These are phyloP conservation scores for Sylvilagus floridanus DNA, from an alignment of 2,797 vertebrate genomes.

Conservation along the genomic window DNA sequence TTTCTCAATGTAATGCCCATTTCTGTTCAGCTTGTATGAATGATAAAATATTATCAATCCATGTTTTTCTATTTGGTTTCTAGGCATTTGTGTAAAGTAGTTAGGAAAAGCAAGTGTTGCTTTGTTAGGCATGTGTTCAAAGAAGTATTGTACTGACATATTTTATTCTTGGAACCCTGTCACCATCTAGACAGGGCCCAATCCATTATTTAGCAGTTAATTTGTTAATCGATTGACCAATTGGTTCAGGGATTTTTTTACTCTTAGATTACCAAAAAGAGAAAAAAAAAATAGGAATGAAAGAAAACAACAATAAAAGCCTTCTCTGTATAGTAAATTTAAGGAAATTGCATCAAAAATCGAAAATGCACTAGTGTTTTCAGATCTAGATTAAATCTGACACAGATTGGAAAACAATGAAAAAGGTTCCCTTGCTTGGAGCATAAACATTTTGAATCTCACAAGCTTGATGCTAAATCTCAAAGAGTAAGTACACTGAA, in stretches of 20 bases:
- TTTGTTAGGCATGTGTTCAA: constrained; percentile 86
- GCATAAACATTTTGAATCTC: constrained; percentile 84
- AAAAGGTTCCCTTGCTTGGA: constrained; percentile 83
- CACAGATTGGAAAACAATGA: constrained; percentile 83
- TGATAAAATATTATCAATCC: constrained; percentile 88
- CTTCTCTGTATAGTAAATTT: constrained; percentile 81
- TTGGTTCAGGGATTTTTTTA: constrained; percentile 85
- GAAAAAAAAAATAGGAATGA: not conserved
- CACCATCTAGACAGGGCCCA: constrained; percentile 76
- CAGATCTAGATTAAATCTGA: constrained; percentile 86
- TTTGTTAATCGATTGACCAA: constrained; percentile 89
- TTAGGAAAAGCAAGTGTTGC: constrained; percentile 84
- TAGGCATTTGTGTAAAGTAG: constrained; percentile 85
- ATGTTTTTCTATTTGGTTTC: constrained; percentile 85
- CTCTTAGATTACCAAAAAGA: constrained; percentile 78
- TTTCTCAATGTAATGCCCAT: constrained; percentile 88
- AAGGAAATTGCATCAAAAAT: constrained; percentile 85
- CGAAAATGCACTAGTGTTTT: constrained; percentile 83
- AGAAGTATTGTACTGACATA: constrained; percentile 85
- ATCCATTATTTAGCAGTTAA: constrained; percentile 88
- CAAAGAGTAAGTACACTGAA: constrained; percentile 68
- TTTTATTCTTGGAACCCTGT: constrained; percentile 86
- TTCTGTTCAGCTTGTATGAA: constrained; percentile 86
- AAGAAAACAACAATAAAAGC: constrained; percentile 70
- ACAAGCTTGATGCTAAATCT: constrained; percentile 65